Conservation (phyloP, 2,113 vertebrate species). For the Takifugu bimaculatus region DNA sequence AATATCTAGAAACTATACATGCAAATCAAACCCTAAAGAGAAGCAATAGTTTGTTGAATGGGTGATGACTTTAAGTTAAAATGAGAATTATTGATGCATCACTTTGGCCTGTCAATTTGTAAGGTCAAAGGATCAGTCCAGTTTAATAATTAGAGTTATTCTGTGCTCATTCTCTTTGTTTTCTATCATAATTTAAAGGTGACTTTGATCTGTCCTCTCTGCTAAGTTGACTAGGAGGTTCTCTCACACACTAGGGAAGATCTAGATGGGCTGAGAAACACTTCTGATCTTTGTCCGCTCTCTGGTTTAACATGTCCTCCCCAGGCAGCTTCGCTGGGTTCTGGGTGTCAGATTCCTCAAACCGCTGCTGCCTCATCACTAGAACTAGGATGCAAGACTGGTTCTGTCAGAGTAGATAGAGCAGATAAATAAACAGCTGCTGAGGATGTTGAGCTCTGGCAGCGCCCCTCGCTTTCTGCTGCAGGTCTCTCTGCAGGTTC, state of each 20-base stretch:
- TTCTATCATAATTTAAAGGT: too few species aligned
- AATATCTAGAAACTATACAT: too few species aligned
- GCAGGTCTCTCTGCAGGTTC: neutral
- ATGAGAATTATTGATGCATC: too few species aligned
- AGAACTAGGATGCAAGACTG: constrained; percentile 47
- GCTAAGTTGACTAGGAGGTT: too few species aligned
- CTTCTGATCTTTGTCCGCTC: constrained; percentile 23
- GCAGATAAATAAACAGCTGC: neutral
- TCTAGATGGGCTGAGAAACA: neutral
- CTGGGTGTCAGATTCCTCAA: constrained; percentile 63
- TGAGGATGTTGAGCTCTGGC: neutral
- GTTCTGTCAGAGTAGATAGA: neutral
- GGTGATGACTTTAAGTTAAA: too few species aligned
- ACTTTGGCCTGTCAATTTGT: too few species aligned
- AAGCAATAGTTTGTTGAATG: too few species aligned
- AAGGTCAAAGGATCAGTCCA: too few species aligned
- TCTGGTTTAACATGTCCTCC: constrained; percentile 36
- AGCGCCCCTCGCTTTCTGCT: neutral
- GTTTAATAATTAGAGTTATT: too few species aligned
- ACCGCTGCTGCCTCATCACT: constrained; percentile 9
- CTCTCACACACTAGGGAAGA: neutral
- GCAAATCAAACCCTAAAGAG: too few species aligned
- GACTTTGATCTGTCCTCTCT: too few species aligned
- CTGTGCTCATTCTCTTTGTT: too few species aligned
- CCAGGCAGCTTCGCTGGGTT: constrained; percentile 37